Percentiles rank a stretch among this genome's conserved stretches.
These are phyloP conservation scores for Channa striata DNA, from an alignment of 2,797 vertebrate genomes.

Conservation along the genomic window DNA sequence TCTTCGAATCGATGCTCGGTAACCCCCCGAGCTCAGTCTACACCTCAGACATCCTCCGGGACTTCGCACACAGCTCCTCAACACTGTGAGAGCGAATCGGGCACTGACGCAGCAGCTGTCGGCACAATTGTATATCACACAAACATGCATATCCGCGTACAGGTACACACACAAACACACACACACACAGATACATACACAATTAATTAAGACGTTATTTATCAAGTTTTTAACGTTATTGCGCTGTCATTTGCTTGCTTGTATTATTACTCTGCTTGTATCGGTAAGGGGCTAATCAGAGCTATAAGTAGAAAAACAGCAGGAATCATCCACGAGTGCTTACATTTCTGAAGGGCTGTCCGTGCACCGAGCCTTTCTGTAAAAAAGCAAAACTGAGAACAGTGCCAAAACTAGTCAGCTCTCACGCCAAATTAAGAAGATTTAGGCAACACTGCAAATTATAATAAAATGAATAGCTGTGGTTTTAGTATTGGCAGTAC, in stretches of 20 bases:
- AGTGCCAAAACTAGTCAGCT: slow-evolving; percentile 66
- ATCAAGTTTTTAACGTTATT: slow-evolving; percentile 31
- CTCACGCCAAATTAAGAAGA: slow-evolving; percentile 65
- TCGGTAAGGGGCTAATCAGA: slow-evolving; percentile 49
- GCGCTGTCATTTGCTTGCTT: slow-evolving; percentile 61
- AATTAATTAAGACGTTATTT: slow-evolving; percentile 24
- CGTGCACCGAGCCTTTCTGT: slow-evolving; percentile 57
- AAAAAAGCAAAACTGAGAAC: slow-evolving; percentile 56
- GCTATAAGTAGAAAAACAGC: slow-evolving; percentile 48
- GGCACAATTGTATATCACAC: slow-evolving; percentile 43
- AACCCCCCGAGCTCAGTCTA: slow-evolving; percentile 87
- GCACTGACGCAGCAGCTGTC: slow-evolving; percentile 47
- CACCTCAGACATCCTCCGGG: slow-evolving; percentile 88
- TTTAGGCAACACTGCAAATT: slow-evolving; percentile 46
- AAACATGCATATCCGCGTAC: slow-evolving; percentile 32
- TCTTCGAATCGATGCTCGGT: slow-evolving; percentile 88
- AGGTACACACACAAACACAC: slow-evolving; percentile 18
- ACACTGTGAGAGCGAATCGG: slow-evolving; percentile 90
- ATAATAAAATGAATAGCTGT: slow-evolving; percentile 48
- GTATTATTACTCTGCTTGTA: slow-evolving; percentile 62
- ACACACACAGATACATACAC: slow-evolving; percentile 23
- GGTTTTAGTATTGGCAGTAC: slow-evolving; percentile 28
- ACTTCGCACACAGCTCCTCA: slow-evolving; percentile 97
- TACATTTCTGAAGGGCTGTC: slow-evolving; percentile 63
- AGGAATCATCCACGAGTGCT: slow-evolving; percentile 55